These are phyloP conservation scores for Serilophus lunatus DNA, from an alignment of 2,113 vertebrate genomes.

Conservation along the genomic window DNA sequence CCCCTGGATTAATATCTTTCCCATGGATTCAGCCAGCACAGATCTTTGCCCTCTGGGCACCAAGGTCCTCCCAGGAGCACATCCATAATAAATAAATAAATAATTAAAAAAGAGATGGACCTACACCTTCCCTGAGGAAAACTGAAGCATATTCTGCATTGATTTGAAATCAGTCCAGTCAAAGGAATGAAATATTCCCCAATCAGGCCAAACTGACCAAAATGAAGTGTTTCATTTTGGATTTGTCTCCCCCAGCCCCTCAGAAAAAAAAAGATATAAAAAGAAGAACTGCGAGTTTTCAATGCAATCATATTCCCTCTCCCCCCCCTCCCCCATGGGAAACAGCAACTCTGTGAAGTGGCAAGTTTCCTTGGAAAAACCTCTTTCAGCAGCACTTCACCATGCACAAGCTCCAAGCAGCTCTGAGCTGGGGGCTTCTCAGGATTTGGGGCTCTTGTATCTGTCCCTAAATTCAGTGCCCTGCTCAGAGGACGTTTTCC, in stretches of 20 bases:
- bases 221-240: constrained; percentile 67
- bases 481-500: neutral
- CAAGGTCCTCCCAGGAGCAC: neutral
- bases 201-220: constrained; percentile 24
- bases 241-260: neutral
- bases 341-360: neutral
- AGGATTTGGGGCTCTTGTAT: neutral
- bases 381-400: neutral
- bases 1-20: neutral
- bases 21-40: neutral
- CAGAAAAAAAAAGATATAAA: neutral
- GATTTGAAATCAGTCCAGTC: constrained; percentile 48
- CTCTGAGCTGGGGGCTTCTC: neutral
- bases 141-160: neutral
- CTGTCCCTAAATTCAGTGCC: neutral
- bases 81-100: neutral
- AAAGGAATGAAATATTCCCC: neutral
- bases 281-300: neutral
- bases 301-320: neutral
- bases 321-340: neutral
- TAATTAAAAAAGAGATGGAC: neutral
- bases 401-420: neutral
- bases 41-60: neutral
- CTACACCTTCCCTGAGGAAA: neutral
- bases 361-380: neutral